Conservation (phyloP, 2,113 vertebrate genomes). For the Psilopogon haemacephalus region DNA sequence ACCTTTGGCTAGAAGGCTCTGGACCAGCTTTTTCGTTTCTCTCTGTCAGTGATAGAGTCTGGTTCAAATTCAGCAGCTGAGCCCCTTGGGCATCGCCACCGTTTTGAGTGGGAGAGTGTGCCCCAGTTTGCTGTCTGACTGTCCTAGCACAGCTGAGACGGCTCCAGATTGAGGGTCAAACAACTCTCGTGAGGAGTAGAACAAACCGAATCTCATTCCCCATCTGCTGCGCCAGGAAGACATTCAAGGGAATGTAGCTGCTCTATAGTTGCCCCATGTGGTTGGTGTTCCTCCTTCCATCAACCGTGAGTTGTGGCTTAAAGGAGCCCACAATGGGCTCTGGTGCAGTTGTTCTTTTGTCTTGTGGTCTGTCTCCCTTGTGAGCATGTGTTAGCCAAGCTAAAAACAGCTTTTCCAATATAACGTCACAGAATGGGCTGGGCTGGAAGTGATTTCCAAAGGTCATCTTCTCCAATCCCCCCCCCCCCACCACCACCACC, state of each 20-base stretch:
- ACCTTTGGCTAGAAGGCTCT: not conserved
- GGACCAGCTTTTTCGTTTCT: not conserved
- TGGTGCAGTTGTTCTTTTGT: not conserved
- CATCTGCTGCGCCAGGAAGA: not conserved
- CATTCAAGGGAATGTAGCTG: not conserved
- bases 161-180: not conserved
- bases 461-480: too few relatives aligned
- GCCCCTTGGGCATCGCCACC: accelerated
- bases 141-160: not conserved
- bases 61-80: accelerated
- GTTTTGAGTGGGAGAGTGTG: accelerated
- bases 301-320: not conserved
- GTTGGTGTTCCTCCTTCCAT: not conserved
- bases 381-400: not conserved
- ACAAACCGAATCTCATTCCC: not conserved
- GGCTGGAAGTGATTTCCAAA: too few relatives aligned
- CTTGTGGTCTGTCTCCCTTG: not conserved
- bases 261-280: not conserved
- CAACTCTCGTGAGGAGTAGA: not conserved
- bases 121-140: not conserved
- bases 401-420: not conserved
- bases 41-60: not conserved
- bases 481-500: too few relatives aligned
- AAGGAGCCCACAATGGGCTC: not conserved
- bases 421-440: too few relatives aligned